Evolutionary conservation across 2,113 vertebrate species (phyloP).

Genomic region (Triplophysa tibetana): DNA sequence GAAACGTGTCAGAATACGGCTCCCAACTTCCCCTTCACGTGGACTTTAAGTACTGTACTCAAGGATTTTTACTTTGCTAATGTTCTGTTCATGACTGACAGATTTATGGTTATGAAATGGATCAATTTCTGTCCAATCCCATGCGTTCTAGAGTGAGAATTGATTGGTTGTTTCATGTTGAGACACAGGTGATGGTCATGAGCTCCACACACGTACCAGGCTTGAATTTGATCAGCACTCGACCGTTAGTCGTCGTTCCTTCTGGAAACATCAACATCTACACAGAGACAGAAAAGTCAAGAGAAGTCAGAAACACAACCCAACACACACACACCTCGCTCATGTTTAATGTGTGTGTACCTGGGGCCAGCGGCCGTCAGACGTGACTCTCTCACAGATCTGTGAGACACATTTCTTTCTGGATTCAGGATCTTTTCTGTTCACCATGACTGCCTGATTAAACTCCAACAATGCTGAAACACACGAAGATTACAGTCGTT

Average conservation of each 20-base stretch:
- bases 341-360: conserved; percentile 58
- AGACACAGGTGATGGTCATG: no score
- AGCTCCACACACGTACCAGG: conserved; percentile 70
- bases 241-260: conserved; percentile 87
- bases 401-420: conserved; percentile 79
- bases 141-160: neutral
- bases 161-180: no score
- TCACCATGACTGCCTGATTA: conserved; percentile 86
- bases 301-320: neutral
- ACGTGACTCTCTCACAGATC: conserved; percentile 79
- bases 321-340: neutral
- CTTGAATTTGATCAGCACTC: conserved; percentile 84
- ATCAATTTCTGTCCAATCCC: no score
- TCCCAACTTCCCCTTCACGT: no score
- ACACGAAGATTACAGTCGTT: no score
- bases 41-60: no score
- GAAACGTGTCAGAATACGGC: no score
- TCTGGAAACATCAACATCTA: conserved; percentile 90
- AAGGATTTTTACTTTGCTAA: no score
- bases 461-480: conserved; percentile 82
- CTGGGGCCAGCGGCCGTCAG: conserved; percentile 86
- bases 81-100: no score
- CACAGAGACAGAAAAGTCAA: neutral
- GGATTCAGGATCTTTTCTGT: conserved; percentile 82
- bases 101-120: no score